Evolutionary conservation across 2,888 invertebrate genomes (phyloP).

Genomic region (Trichacis sp.): DNA sequence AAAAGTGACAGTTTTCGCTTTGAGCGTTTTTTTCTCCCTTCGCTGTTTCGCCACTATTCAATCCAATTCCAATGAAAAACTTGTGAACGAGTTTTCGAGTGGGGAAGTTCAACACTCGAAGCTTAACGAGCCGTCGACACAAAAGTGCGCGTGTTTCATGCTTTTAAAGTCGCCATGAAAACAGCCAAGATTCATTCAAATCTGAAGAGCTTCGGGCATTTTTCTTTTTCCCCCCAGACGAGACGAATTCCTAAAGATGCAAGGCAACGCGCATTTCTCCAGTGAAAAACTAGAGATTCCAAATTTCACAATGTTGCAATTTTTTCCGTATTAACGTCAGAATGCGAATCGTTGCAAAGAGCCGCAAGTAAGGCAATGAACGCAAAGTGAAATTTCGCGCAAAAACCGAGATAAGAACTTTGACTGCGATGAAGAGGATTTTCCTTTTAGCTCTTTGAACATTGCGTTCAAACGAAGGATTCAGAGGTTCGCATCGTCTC

Average conservation of each 20-base stretch:
- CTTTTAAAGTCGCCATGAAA: slow-evolving; percentile 40
- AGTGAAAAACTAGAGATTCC: not conserved
- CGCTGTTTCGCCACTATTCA: slow-evolving; percentile 29
- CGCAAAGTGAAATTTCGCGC: too few species aligned
- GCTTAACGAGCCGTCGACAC: slow-evolving; percentile 40
- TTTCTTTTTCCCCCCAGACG: slow-evolving; percentile 21
- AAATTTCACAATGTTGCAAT: too few species aligned
- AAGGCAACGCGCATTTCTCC: not conserved
- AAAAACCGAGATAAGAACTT: not conserved
- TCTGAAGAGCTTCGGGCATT: slow-evolving; percentile 27
- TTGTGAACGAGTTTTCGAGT: slow-evolving; percentile 40
- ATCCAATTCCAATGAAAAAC: slow-evolving; percentile 37
- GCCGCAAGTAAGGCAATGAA: too few species aligned
- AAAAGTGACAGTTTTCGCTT: slow-evolving; percentile 33
- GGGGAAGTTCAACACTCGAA: slow-evolving; percentile 42
- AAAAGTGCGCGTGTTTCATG: slow-evolving; percentile 42
- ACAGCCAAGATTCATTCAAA: slow-evolving; percentile 42
- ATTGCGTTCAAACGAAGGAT: too few species aligned
- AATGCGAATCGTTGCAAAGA: too few species aligned
- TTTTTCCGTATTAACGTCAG: too few species aligned
- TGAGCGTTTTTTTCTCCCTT: slow-evolving; percentile 25
- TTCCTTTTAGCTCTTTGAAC: not conserved
- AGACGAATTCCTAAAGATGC: not conserved
- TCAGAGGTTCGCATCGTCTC: too few species aligned
- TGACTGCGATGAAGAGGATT: not conserved